phyloP scores from a whole-genome alignment of 2,113 vertebrate genomes.

The Brienomyrus longianalis region DNA sequence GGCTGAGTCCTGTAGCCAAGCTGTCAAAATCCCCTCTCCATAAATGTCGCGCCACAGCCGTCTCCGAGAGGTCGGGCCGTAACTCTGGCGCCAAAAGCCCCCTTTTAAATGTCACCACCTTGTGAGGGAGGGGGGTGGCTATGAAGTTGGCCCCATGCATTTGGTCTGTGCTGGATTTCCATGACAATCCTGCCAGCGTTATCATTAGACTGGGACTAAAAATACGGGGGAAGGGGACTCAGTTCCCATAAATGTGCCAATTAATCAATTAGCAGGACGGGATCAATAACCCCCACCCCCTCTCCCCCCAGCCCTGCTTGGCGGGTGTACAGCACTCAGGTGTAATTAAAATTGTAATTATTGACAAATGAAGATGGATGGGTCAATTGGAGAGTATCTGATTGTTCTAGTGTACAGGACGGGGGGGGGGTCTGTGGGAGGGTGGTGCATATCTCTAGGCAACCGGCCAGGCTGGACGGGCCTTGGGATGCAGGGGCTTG shows the following conservation, averaged over 20 bases:
- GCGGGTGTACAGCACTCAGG: conserved; percentile 62
- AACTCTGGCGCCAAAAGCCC: conserved; percentile 18
- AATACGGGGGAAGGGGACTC: neutral
- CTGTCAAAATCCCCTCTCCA: conserved; percentile 27
- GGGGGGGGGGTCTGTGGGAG: conserved; percentile 2
- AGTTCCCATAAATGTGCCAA: conserved; percentile 46
- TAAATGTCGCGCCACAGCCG: conserved; percentile 46
- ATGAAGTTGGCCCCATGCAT: neutral
- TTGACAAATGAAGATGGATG: conserved; percentile 65
- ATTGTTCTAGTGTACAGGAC: conserved; percentile 32
- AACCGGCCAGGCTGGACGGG: neutral
- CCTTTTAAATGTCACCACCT: conserved; percentile 36
- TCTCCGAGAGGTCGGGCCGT: conserved; percentile 37
- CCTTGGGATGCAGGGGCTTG: neutral
- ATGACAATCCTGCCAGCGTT: neutral
- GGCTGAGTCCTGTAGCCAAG: neutral
- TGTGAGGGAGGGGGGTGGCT: neutral
- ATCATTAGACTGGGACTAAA: neutral
- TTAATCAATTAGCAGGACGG: conserved; percentile 61
- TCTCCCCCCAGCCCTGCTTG: conserved; percentile 39
- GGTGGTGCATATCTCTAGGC: neutral
- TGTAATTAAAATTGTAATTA: conserved; percentile 72
- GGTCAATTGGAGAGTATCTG: conserved; percentile 35
- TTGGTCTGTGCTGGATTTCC: neutral
- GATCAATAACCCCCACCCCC: conserved; percentile 43